Evolutionary conservation across 2,797 vertebrate genomes (phyloP).

Genomic region (Pagetopsis macropterus): DNA sequence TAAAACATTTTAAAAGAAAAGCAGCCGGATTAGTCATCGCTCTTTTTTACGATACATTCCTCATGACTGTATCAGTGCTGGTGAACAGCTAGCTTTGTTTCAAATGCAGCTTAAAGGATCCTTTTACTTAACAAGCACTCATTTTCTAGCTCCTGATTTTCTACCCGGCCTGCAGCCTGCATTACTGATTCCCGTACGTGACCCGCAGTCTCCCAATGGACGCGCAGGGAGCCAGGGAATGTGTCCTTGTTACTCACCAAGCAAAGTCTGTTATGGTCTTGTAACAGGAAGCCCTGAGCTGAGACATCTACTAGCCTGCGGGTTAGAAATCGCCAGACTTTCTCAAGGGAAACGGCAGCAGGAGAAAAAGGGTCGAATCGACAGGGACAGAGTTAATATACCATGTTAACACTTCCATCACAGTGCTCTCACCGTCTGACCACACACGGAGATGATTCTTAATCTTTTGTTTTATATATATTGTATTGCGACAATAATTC

Average conservation of each 20-base stretch:
- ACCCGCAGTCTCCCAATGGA: slow-evolving; percentile 64
- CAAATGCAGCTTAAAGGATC: slow-evolving; percentile 23
- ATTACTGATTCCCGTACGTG: slow-evolving; percentile 61
- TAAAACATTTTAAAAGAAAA: slow-evolving; percentile 67
- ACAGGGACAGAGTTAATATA: slow-evolving; percentile 31
- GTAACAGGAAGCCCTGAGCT: slow-evolving; percentile 71
- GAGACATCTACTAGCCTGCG: slow-evolving; percentile 61
- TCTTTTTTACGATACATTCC: slow-evolving; percentile 32
- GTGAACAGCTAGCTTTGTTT: slow-evolving; percentile 34
- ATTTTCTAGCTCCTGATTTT: slow-evolving; percentile 27
- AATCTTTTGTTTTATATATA: background rate
- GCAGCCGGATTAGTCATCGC: slow-evolving; percentile 60
- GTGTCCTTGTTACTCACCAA: slow-evolving; percentile 73
- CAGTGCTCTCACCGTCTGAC: background rate
- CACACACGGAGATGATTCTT: background rate
- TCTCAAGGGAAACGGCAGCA: slow-evolving; percentile 44
- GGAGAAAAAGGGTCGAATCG: slow-evolving; percentile 40
- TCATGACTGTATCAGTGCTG: slow-evolving; percentile 18
- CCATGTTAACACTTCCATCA: slow-evolving; percentile 17
- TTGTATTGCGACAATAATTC: background rate
- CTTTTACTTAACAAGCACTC: slow-evolving; percentile 21
- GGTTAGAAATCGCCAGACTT: slow-evolving; percentile 50
- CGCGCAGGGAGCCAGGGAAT: slow-evolving; percentile 67
- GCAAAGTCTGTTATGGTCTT: slow-evolving; percentile 67
- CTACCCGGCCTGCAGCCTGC: slow-evolving; percentile 24